These are phyloP conservation scores for Chalcis sispes DNA, from an alignment of 2,888 invertebrate genomes.

Conservation along the genomic window DNA sequence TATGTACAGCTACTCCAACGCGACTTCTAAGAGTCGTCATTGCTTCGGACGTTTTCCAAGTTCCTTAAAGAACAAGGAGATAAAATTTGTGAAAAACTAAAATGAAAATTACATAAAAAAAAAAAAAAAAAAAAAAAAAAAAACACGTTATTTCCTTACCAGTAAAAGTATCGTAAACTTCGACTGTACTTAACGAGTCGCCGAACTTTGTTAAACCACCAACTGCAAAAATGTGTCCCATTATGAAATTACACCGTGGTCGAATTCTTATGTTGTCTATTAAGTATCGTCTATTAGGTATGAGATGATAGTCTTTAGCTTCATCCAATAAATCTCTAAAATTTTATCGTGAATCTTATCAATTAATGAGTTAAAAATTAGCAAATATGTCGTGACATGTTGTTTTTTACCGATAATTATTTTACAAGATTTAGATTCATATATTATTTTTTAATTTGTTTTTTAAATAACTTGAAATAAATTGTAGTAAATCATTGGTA, in stretches of 20 bases:
- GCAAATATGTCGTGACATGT: conserved; percentile 6
- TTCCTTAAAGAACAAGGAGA: conserved; percentile 69
- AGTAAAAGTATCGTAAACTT: conserved; percentile 86
- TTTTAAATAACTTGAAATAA: no score
- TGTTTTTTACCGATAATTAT: no score
- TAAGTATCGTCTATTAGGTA: conserved; percentile 88
- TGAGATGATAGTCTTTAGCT: conserved; percentile 90
- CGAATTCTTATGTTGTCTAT: conserved; percentile 87
- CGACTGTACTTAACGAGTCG: conserved; percentile 89
- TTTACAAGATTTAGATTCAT: neutral
- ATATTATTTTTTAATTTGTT: neutral
- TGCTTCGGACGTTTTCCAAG: conserved; percentile 87
- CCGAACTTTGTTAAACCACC: conserved; percentile 91
- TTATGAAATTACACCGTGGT: conserved; percentile 85
- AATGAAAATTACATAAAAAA: no score
- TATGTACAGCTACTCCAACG: conserved; percentile 90
- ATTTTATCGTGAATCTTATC: conserved; percentile 23
- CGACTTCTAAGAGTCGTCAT: conserved; percentile 91
- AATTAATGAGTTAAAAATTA: conserved; percentile 1
- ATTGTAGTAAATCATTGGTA: no score
- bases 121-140: no score
- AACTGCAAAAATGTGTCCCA: conserved; percentile 90
- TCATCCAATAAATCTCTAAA: conserved; percentile 88
- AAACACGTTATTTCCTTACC: conserved; percentile 66
- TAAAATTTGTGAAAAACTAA: no score